These are phyloP conservation scores for Ormyrus pomaceus DNA, from an alignment of 2,888 invertebrate species.

Conservation along the genomic window DNA sequence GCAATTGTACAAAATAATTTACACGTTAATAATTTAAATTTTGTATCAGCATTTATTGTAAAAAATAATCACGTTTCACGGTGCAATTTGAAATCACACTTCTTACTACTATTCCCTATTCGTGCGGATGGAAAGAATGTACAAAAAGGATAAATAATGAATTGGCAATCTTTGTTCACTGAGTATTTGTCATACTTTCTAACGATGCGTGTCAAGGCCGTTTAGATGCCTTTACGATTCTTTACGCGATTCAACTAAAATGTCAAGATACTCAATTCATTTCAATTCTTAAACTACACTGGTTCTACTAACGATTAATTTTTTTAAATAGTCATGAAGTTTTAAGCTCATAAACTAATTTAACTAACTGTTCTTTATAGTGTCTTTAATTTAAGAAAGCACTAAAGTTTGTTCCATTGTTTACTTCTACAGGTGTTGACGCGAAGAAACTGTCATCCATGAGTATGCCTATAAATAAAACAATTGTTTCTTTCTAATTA, in stretches of 20 bases:
- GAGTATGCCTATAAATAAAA: constrained; percentile 65
- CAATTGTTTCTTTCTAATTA: too few species aligned
- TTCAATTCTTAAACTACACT: constrained; percentile 12
- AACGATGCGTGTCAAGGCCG: constrained; percentile 7
- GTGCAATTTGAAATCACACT: constrained; percentile 39
- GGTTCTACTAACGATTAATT: neutral
- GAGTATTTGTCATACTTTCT: neutral
- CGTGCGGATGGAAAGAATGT: neutral
- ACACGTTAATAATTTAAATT: constrained; percentile 16
- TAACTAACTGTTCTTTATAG: too few species aligned
- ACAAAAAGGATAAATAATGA: constrained; percentile 7
- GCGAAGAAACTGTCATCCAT: constrained; percentile 65
- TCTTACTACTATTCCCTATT: constrained; percentile 20
- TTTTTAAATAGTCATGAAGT: too few species aligned
- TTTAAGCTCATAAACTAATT: too few species aligned
- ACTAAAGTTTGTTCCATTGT: neutral
- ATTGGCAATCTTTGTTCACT: neutral
- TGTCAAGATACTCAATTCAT: neutral
- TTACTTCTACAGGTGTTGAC: neutral
- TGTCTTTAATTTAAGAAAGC: too few species aligned
- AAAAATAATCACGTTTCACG: constrained; percentile 41
- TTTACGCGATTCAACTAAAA: neutral
- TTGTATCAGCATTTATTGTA: constrained; percentile 47
- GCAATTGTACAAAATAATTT: constrained; percentile 27
- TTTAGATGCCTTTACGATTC: neutral